Evolutionary conservation across 1,140 invertebrate species (phyloP).

Genomic region (Meloidogyne chitwoodi): DNA sequence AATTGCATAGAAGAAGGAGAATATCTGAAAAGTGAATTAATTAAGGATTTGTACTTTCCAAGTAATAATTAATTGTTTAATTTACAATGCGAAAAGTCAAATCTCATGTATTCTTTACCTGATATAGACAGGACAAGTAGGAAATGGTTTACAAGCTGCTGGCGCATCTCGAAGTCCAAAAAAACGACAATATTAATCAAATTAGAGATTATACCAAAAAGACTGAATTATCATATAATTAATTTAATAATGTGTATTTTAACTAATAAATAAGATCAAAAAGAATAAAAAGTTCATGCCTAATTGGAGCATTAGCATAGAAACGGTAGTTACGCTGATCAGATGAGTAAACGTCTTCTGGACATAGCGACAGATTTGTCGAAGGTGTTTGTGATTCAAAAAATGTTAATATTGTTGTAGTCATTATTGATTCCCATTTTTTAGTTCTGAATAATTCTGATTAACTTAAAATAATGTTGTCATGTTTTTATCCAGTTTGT

Average conservation of each 20-base stretch:
- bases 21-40: slow-evolving; percentile 40
- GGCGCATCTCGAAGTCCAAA: slow-evolving; percentile 52
- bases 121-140: slow-evolving; percentile 49
- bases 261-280: too few species aligned
- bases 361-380: slow-evolving; percentile 28
- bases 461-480: background rate
- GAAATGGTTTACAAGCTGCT: slow-evolving; percentile 55
- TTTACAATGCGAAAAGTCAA: background rate
- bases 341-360: slow-evolving; percentile 33
- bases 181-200: slow-evolving; percentile 57
- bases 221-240: background rate
- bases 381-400: background rate
- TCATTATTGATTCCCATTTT: background rate
- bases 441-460: background rate
- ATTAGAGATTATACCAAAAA: slow-evolving; percentile 56
- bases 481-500: too few species aligned
- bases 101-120: slow-evolving; percentile 28
- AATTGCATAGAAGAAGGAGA: slow-evolving; percentile 54
- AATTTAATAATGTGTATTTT: too few species aligned
- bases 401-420: background rate
- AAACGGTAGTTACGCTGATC: slow-evolving; percentile 38
- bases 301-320: slow-evolving; percentile 54
- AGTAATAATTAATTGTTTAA: background rate
- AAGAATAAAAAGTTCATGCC: background rate
- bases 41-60: background rate